phyloP scores from a whole-genome alignment of 2,888 invertebrate genomes.

The Athripsodes cinereus region DNA sequence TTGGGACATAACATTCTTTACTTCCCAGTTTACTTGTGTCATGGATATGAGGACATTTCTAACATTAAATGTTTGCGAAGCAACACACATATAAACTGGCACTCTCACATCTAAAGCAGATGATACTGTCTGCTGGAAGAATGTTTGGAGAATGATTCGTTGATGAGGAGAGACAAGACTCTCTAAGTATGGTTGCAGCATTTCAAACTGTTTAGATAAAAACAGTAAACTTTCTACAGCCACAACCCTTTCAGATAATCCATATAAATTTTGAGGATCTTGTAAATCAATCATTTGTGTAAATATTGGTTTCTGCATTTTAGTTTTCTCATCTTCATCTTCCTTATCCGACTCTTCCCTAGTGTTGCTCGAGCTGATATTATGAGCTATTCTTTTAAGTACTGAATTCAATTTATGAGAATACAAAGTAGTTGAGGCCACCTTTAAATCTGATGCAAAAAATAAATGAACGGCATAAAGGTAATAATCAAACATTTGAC shows the following conservation, averaged over 20 bases:
- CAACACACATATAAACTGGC: conserved; percentile 84
- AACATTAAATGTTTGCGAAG: conserved; percentile 72
- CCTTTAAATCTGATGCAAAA: conserved; percentile 71
- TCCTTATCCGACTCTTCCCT: conserved; percentile 35
- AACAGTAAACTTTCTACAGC: conserved; percentile 92
- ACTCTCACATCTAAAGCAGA: conserved; percentile 69
- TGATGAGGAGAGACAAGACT: conserved; percentile 71
- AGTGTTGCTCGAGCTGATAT: conserved; percentile 48
- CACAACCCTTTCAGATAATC: conserved; percentile 79
- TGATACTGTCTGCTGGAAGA: conserved; percentile 66
- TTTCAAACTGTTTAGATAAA: conserved; percentile 80
- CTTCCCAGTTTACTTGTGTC: conserved; percentile 91
- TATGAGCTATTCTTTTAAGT: conserved; percentile 71
- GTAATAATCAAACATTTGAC: conserved; percentile 91
- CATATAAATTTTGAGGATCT: conserved; percentile 69
- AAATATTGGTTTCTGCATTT: conserved; percentile 43
- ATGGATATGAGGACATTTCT: conserved; percentile 74
- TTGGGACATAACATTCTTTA: conserved; percentile 91
- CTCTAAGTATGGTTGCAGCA: conserved; percentile 79
- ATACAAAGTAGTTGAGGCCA: conserved; percentile 52
- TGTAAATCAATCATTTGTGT: conserved; percentile 61
- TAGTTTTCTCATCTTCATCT: conserved; percentile 37
- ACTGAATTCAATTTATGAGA: conserved; percentile 65
- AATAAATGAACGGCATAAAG: conserved; percentile 82
- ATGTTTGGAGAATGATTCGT: conserved; percentile 61